Conservation (phyloP, 2,113 vertebrate genomes). For the Delphinapterus leucas region DNA sequence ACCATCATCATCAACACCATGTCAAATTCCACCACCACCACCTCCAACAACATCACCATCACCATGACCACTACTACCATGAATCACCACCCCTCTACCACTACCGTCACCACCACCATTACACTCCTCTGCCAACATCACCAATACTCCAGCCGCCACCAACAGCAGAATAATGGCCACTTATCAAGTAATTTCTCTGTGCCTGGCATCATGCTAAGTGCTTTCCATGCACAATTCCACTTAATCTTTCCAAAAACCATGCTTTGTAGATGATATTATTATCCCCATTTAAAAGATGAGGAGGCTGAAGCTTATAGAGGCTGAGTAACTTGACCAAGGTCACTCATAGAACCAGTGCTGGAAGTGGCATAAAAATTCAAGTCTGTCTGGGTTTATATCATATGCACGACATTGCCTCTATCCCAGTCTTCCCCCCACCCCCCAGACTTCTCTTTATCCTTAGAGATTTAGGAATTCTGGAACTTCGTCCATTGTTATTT, state of each 20-base stretch:
- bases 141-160: no score
- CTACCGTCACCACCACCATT: background rate
- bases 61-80: rapidly evolving
- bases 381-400: background rate
- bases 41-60: rapidly evolving
- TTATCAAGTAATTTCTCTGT: background rate
- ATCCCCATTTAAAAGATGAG: background rate
- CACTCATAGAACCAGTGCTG: background rate
- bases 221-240: background rate
- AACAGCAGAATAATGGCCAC: background rate
- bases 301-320: background rate
- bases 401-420: background rate
- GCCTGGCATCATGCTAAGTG: background rate
- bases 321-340: background rate
- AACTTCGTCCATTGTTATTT: background rate
- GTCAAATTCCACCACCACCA: background rate
- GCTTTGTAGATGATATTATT: background rate
- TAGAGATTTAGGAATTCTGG: background rate
- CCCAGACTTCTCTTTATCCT: background rate
- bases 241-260: background rate
- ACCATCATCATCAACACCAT: background rate
- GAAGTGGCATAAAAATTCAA: background rate
- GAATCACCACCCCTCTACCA: no score
- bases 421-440: background rate
- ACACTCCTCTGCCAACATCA: background rate